These are phyloP conservation scores for Carcina quercana DNA, from an alignment of 2,888 invertebrate genomes.

Conservation along the genomic window DNA sequence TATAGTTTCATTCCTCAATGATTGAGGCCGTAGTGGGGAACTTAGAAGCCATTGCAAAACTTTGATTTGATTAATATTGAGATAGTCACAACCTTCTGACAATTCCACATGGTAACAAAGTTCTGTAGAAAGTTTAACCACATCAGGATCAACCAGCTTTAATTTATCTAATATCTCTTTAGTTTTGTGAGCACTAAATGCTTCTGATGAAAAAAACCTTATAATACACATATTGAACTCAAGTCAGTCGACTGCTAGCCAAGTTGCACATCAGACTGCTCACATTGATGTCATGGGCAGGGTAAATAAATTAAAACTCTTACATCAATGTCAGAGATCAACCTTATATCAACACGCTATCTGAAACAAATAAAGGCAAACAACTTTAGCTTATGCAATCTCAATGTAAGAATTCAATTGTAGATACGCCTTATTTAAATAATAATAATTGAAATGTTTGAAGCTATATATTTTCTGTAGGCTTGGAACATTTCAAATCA, in stretches of 20 bases:
- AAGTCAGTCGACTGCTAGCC: conserved; percentile 18
- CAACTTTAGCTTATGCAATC: conserved; percentile 61
- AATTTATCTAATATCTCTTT: conserved; percentile 73
- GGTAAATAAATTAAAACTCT: conserved; percentile 31
- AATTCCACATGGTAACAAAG: conserved; percentile 87
- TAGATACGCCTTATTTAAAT: too few relatives aligned
- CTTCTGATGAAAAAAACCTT: conserved; percentile 77
- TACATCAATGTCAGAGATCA: conserved; percentile 69
- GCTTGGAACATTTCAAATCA: too few relatives aligned
- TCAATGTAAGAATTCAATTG: neutral
- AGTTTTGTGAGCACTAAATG: conserved; percentile 75
- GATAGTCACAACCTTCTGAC: conserved; percentile 51
- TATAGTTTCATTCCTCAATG: conserved; percentile 68
- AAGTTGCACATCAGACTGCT: conserved; percentile 28
- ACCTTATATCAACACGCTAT: conserved; percentile 37
- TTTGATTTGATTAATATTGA: conserved; percentile 76
- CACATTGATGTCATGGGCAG: conserved; percentile 18
- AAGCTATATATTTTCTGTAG: too few relatives aligned
- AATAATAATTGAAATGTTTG: too few relatives aligned
- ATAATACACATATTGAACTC: conserved; percentile 65
- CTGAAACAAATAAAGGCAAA: conserved; percentile 53
- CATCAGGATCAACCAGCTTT: conserved; percentile 52
- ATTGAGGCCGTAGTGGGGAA: conserved; percentile 78
- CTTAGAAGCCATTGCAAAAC: conserved; percentile 86
- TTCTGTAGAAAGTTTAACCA: conserved; percentile 79